Conservation (phyloP, 2,797 vertebrate species). For the Chloroceryle inda region DNA sequence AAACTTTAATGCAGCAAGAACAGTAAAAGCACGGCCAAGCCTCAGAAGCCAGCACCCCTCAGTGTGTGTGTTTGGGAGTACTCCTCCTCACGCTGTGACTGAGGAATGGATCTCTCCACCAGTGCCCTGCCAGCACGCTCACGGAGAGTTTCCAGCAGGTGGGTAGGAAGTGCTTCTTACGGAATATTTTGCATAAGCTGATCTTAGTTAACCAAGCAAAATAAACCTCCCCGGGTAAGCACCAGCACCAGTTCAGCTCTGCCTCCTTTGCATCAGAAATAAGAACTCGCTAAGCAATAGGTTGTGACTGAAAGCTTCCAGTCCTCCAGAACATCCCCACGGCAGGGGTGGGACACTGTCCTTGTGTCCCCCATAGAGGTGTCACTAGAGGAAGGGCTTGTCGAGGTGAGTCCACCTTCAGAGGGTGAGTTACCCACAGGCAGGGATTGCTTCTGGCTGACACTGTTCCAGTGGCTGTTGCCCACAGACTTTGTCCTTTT, state of each 20-base stretch:
- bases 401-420: not conserved
- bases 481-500: not conserved
- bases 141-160: constrained; percentile 1
- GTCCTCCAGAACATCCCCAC: not conserved
- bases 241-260: not conserved
- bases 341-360: not conserved
- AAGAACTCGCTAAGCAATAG: not conserved
- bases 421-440: not conserved
- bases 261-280: not conserved
- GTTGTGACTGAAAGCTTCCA: accelerated
- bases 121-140: not conserved
- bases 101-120: not conserved
- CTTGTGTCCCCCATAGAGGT: not conserved
- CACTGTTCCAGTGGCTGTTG: not conserved
- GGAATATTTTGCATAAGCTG: not conserved
- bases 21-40: not conserved
- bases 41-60: not conserved
- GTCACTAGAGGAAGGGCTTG: not conserved
- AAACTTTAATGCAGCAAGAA: constrained; percentile 25
- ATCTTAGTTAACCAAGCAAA: not conserved
- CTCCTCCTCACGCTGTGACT: not conserved
- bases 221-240: not conserved
- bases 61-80: not conserved
- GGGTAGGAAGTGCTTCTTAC: not conserved
- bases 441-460: not conserved